Evolutionary conservation across 2,888 invertebrate species (phyloP).

Genomic region (Aromia moschata): DNA sequence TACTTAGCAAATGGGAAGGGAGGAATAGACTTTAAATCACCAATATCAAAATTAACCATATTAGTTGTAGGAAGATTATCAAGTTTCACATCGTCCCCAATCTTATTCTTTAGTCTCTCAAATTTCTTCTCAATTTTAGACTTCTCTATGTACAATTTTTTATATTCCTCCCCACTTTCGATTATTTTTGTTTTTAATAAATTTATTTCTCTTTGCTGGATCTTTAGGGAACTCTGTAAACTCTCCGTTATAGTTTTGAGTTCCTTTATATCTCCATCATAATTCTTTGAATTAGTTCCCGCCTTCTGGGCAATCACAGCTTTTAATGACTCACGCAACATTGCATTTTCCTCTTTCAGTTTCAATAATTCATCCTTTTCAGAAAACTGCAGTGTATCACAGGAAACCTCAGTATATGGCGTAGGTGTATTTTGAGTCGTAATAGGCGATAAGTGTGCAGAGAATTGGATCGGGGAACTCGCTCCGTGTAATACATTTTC

Average conservation of each 20-base stretch:
- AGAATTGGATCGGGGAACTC: constrained; percentile 57
- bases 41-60: constrained; percentile 45
- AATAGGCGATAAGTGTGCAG: constrained; percentile 27
- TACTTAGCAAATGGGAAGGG: constrained; percentile 45
- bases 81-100: constrained; percentile 27
- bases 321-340: constrained; percentile 47
- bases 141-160: constrained; percentile 48
- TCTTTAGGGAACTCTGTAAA: constrained; percentile 44
- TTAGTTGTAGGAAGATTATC: too few species aligned
- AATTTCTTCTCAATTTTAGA: constrained; percentile 47
- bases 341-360: constrained; percentile 51
- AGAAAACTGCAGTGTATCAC: too few species aligned
- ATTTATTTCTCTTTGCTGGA: constrained; percentile 53
- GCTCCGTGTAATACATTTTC: constrained; percentile 58
- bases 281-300: constrained; percentile 30
- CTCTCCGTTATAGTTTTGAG: constrained; percentile 43
- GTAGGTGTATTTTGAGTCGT: constrained; percentile 16
- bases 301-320: constrained; percentile 40
- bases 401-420: background rate
- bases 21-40: constrained; percentile 50
- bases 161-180: constrained; percentile 47
- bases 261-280: constrained; percentile 47
- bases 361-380: constrained; percentile 38
- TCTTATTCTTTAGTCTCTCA: constrained; percentile 38
- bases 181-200: constrained; percentile 49